Evolutionary conservation across 2,888 invertebrate species (phyloP).

Genomic region (Limnephilus lunatus): DNA sequence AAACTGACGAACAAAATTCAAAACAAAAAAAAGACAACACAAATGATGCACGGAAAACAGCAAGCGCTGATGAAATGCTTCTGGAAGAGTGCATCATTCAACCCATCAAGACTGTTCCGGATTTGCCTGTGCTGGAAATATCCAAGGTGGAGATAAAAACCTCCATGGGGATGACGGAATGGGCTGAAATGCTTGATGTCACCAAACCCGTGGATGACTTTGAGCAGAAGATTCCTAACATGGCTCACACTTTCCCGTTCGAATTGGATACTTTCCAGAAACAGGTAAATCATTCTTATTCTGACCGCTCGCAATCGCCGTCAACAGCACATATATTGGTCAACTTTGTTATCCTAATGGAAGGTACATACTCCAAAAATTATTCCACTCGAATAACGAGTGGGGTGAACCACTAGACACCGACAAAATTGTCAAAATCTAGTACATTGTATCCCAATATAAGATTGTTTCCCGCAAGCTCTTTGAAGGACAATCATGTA

Average conservation of each 20-base stretch:
- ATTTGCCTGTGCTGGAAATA: slow-evolving; percentile 83
- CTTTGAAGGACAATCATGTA: too few species aligned
- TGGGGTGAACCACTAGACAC: too few species aligned
- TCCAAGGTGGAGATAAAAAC: slow-evolving; percentile 75
- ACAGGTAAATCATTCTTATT: slow-evolving; percentile 75
- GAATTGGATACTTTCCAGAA: slow-evolving; percentile 98
- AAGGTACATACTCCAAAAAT: too few species aligned
- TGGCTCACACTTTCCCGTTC: slow-evolving; percentile 92
- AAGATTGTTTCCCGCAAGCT: too few species aligned
- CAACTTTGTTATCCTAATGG: too few species aligned
- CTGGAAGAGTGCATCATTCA: slow-evolving; percentile 72
- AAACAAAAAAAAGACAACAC: slow-evolving; percentile 64
- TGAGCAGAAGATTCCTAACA: slow-evolving; percentile 86
- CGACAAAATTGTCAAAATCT: too few species aligned
- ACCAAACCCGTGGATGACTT: slow-evolving; percentile 89
- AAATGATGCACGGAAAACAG: slow-evolving; percentile 61
- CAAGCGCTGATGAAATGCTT: slow-evolving; percentile 72
- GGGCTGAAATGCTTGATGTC: slow-evolving; percentile 93
- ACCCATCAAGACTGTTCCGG: slow-evolving; percentile 73
- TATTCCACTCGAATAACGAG: too few species aligned
- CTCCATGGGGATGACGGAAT: slow-evolving; percentile 81
- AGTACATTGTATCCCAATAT: too few species aligned
- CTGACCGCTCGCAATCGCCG: too few species aligned
- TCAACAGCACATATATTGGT: too few species aligned
- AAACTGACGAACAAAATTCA: slow-evolving; percentile 69